Percentiles rank a stretch among this genome's conserved stretches.
These are phyloP conservation scores for Heliconius hermathena DNA, from an alignment of 1,140 invertebrate species.

Conservation along the genomic window DNA sequence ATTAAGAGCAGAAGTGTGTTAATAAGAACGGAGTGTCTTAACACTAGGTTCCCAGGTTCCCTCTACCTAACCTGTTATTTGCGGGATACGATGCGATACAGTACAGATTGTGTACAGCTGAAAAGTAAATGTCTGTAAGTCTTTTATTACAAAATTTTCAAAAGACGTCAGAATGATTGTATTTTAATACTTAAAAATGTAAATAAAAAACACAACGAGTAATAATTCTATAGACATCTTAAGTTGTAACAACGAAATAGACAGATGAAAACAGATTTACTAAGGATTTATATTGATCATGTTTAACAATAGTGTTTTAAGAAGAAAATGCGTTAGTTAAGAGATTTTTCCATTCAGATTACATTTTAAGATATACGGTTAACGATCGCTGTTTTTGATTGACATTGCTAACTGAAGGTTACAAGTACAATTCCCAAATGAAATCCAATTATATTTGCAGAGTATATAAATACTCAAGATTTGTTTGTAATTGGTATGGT, in stretches of 20 bases:
- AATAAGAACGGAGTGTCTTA: too few relatives aligned
- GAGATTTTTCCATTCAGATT: not conserved
- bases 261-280: not conserved
- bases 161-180: too few relatives aligned
- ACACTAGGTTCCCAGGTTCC: too few relatives aligned
- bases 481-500: too few relatives aligned
- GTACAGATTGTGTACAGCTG: too few relatives aligned
- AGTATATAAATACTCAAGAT: too few relatives aligned
- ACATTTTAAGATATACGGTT: not conserved
- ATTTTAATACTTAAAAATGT: not conserved
- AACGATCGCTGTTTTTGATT: not conserved
- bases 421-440: not conserved
- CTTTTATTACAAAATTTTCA: too few relatives aligned
- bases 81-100: too few relatives aligned
- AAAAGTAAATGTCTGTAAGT: too few relatives aligned
- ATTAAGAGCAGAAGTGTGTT: too few relatives aligned
- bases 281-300: not conserved
- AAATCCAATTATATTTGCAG: not conserved
- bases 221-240: not conserved
- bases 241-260: not conserved
- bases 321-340: not conserved
- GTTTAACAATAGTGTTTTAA: not conserved
- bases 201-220: not conserved
- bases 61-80: too few relatives aligned
- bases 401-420: not conserved